Evolutionary conservation across 2,888 invertebrate species (phyloP), one percentile per base, ranked within the genome.

Genomic region (Trachelus tabidus): DNA sequence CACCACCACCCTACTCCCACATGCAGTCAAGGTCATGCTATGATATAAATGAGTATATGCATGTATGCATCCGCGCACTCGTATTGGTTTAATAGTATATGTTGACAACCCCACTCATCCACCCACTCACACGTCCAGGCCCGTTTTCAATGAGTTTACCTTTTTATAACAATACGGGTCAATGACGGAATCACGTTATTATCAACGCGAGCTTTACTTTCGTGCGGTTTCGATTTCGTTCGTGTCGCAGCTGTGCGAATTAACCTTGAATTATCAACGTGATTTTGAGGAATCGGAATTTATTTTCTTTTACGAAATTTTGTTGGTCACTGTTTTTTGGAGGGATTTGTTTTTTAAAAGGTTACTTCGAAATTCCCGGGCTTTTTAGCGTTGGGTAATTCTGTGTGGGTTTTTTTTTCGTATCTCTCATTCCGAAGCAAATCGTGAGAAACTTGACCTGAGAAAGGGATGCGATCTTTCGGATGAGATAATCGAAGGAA

Each of bases 91-190:
- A 56, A 56, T 56, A 56, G 9, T 56, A 9, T 56, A 56, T 56
- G 56, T 56, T 56, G 56, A 56, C 56, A 56, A 56, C 56, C 23
- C 56, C 56, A 23, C 56, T 56, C 56, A 9, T 23, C 56, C 56
- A 56, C 56, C 56, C 23, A 23, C 23, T 23, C 15, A 23, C 71
- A 56, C 31, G 71, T 12, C 12, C 71, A 34, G 71, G 31, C 84
- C 84, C 86, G 87, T 85, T 87, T 87, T 86, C 86, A 86, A 85
- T 85, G 86, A 85, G 85, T 86, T 71, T 71, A 85, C 86, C 86
- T 87, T 85, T 87, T 84, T 86, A 87, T 86, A 88, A 87, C 86
- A 86, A 87, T 87, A 82, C 81, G 83, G 87, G 86, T 87, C 87
- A 85, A 83, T 84, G 83, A 83, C 85, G 83, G 83, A 81, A 80